A percentile compares a stretch with the other conserved stretches of the same genome.
Evolutionary conservation across 1,140 invertebrate species (phyloP).

Genomic region (Orius laevigatus): DNA sequence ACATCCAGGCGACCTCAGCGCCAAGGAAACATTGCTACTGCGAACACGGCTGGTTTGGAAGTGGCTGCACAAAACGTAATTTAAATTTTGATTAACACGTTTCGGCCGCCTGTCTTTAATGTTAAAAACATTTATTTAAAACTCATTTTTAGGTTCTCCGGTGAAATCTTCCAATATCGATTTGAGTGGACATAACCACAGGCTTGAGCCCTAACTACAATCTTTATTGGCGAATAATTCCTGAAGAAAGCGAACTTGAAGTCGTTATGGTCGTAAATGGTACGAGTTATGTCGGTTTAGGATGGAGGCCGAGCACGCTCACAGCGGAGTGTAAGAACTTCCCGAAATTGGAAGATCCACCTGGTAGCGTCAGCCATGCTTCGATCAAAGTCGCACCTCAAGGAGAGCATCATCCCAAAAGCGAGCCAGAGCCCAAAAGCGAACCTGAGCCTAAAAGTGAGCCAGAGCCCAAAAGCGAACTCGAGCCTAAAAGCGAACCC

Average conservation of each 20-base stretch:
- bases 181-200: conserved; percentile 45
- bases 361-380: conserved; percentile 27
- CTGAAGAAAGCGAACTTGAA: conserved; percentile 67
- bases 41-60: conserved; percentile 67
- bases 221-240: conserved; percentile 67
- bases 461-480: too few relatives aligned
- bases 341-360: conserved; percentile 33
- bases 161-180: conserved; percentile 46
- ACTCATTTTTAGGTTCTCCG: conserved; percentile 49
- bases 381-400: too few relatives aligned
- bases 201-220: conserved; percentile 52
- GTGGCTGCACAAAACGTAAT: conserved; percentile 57
- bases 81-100: too few relatives aligned
- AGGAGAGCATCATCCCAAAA: too few relatives aligned
- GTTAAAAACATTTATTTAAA: too few relatives aligned
- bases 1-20: conserved; percentile 56
- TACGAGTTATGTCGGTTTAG: conserved; percentile 69
- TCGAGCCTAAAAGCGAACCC: too few relatives aligned
- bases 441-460: too few relatives aligned
- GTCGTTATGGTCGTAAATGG: conserved; percentile 66
- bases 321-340: conserved; percentile 60
- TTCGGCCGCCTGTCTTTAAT: too few relatives aligned
- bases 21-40: conserved; percentile 80
- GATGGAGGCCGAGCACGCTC: conserved; percentile 58
- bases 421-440: too few relatives aligned